phyloP scores from a whole-genome alignment of 2,797 vertebrate genomes.

The Micrastur ruficollis region DNA sequence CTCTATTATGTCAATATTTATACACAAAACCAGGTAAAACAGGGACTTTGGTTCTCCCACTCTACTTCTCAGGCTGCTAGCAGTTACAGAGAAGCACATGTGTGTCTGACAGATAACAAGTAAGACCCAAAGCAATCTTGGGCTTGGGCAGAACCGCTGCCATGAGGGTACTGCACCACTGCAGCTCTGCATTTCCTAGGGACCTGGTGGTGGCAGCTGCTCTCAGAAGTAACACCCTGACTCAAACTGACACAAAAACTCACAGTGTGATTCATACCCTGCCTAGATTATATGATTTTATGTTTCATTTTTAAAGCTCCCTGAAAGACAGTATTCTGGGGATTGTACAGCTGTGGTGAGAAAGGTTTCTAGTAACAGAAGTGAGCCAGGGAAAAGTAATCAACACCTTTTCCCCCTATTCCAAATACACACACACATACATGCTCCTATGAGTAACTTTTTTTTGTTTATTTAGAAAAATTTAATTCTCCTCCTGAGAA shows the following conservation, averaged over 20 bases:
- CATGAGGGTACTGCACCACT: background rate
- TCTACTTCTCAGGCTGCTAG: background rate
- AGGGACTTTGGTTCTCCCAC: background rate
- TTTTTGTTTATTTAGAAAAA: background rate
- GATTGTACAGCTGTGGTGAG: background rate
- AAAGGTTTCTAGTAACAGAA: slow-evolving; percentile 11
- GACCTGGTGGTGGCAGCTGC: background rate
- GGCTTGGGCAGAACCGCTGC: background rate
- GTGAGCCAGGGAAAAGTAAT: background rate
- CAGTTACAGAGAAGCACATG: background rate
- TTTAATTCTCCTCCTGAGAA: background rate
- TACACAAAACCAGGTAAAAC: background rate
- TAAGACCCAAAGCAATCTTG: background rate
- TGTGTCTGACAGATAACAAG: background rate
- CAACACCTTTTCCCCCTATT: background rate
- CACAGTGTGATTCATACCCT: background rate
- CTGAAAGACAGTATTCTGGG: background rate
- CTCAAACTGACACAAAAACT: background rate
- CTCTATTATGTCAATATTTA: background rate
- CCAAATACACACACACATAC: background rate
- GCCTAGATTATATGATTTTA: background rate
- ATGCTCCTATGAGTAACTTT: background rate
- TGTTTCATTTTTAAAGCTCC: slow-evolving; percentile 2
- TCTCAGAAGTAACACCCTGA: slow-evolving; percentile 5
- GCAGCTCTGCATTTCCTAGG: background rate